Base-by-base conservation (phyloP, 35 echinoderm and acorn worm species). In the Heliocidaris erythrogramma region DNA sequence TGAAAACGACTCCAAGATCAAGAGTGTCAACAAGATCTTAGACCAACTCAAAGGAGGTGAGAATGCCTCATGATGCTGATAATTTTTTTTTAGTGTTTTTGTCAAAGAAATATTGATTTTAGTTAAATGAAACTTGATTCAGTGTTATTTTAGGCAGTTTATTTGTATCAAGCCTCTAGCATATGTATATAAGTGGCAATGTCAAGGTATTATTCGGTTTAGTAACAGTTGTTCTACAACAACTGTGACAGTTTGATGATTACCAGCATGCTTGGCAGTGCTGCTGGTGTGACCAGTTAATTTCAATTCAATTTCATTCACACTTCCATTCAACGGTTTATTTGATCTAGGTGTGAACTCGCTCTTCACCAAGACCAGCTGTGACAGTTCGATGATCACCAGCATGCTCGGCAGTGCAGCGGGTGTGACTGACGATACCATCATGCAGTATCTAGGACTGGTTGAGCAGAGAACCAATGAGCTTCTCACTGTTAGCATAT, bases 401-500 rank as follows among this genome's bases (percentile, higher is more conserved):
- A 96, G 97, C 56, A 97, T 99, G 97, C 94, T 99, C 59, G 98
- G 98, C 9, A 99, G 96, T 48, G 94, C 98, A 30, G 96, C 97
- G 8, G 98, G 98, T 29, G 98, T 99, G 18, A 95, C 97, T 7
- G 98, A 99, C 94, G 97, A 99, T 60, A 99, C 97, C 59, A 99
- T 99, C 35, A 97, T 99, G 97, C 97, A 97, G 91, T 99, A 99
- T 85, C 86, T 99, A 2, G 98, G 98, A 31, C 88, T 99, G 90
- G 97, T 99, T 18, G 98, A 99, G 85, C 98, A 99, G 93, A 96
- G 96, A 32, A 99, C 98, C 95, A 99, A 99, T 94, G 98, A 97
- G 21, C 96, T 99, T 13, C 95, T 99, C 30, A 94, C 98, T 35
- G 98, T 99, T 78, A 97, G 97, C 86, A 94, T 97, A 86, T 99